Base-by-base conservation (phyloP, 2,113 vertebrate genomes). In the Chaetodon auriga region DNA sequence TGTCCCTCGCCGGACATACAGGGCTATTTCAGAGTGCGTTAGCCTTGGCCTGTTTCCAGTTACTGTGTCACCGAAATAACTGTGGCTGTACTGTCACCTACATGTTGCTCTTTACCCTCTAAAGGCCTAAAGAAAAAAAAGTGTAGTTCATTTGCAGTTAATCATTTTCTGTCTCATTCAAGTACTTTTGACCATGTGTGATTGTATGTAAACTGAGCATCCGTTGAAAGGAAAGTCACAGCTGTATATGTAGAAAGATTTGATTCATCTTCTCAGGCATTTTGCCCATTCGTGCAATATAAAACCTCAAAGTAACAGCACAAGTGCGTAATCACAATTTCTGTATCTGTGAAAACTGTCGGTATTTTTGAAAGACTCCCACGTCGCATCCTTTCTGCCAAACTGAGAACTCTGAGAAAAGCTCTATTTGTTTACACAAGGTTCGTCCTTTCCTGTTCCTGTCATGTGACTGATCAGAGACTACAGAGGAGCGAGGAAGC, bases 1-100 rank as follows among this genome's bases (percentile, higher is more conserved):
- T 30, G 61, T 84, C 92, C 82, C 88, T 77, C 80, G 51, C 91
- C 90, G 93, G 95, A 96, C 95, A 80, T 54, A 83, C 68, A 21
- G 11, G 7, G 57, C 89, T 91, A 92, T 92, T 95, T 93, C 77
- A 92, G 86, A 88, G 46, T 71, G 35, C 23, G 74, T n/a, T 9
- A 58, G 25, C 80, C 58, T 71, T 92, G 87, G 82, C 78, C 51
- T 38, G 57, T 53, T 36, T 75, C 74, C 87, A 89, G 18, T 75
- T 58, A 68, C 65, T 21, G 36, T 77, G 58, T 81, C 75, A 68
- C 35, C 78, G 46, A 75, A 77, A 84, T 75, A 75, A 66, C 43
- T 41, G 16, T 46, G 23, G 74, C 75, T 60, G 43, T 4, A 35
- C 15, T 75, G 62, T 79, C 73, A 68, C 58, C 15, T 35, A 43